Evolutionary conservation across 2,797 vertebrate species (phyloP).

Genomic region (Characodon lateralis): DNA sequence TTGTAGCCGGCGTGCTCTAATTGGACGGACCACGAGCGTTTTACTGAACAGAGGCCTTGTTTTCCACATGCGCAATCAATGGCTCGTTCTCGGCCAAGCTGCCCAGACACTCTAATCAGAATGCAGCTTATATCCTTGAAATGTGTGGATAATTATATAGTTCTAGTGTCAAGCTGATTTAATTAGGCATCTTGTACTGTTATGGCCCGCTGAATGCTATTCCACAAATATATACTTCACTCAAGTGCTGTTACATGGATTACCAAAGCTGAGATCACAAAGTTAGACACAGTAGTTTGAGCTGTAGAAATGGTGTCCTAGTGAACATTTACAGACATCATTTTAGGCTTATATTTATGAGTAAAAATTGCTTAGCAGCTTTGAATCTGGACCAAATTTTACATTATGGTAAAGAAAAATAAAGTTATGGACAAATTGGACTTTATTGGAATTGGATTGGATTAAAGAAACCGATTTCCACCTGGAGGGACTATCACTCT

Average conservation of each 20-base stretch:
- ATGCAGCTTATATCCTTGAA: conserved; percentile 33
- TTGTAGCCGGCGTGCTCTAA: conserved; percentile 50
- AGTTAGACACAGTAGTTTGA: not conserved
- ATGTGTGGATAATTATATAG: conserved; percentile 41
- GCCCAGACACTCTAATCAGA: conserved; percentile 43
- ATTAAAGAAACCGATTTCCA: not conserved
- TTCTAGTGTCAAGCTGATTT: conserved; percentile 44
- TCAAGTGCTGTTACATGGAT: not conserved
- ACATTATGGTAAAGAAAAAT: not conserved
- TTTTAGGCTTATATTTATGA: not conserved
- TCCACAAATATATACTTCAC: not conserved
- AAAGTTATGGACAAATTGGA: not conserved
- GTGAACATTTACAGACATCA: not conserved
- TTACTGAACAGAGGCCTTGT: conserved; percentile 55
- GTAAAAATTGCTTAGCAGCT: not conserved
- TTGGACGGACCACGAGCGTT: conserved; percentile 61
- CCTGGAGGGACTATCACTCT: not conserved
- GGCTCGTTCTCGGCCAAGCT: conserved; percentile 35
- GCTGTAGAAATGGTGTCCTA: not conserved
- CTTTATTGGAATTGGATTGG: not conserved
- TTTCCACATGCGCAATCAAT: conserved; percentile 62
- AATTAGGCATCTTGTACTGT: conserved; percentile 39
- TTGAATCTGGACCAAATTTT: not conserved
- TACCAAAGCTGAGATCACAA: not conserved
- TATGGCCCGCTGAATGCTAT: conserved; percentile 5